Evolutionary conservation across 2,797 vertebrate genomes (phyloP), one percentile per base, ranked within the genome.

Genomic region (Cynopterus sphinx): DNA sequence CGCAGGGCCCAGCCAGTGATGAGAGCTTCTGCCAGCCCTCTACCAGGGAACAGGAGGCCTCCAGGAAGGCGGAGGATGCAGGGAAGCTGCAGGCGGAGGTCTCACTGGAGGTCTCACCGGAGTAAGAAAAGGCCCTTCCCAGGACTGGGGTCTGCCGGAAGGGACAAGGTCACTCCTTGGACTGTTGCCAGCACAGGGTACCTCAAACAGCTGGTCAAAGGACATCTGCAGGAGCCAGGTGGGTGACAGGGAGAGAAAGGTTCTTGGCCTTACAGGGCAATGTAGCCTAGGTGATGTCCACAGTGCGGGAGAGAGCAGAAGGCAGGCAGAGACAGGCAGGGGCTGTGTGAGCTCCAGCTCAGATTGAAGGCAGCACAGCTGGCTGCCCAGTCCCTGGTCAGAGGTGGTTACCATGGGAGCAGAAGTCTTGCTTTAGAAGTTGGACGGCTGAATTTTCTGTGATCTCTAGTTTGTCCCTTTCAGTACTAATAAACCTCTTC

Each of bases 401-500:
- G 43, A 49, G n/a, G 8, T 28, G n/a, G 10, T 13, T 13, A 28
- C 68, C 39, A 36, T 11, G 36, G 70, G 26, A 78, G 31, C 41
- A 43, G 21, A 39, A 26, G 31, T 22, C 46, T 49, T 63, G 36
- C 49, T 65, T 83, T 70, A 46, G 74, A 75, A 79, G 46, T 6
- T 7, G 28, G 31, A 87, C 39, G 55, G 51, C 51, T n/a, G 13
- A 8, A 17, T 79, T 65, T 71, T 41, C 75, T 61, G 22, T 22
- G 2, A 68, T 70, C 65, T 79, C 39, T 7, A 19, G 6, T 16
- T 31, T 63, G 46, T 21, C 17, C 55, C 36, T 82, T 68, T 28
- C 26, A 31, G 24, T 74, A 53, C 43, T 43, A 91, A 73, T 84
- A 83, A 90, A 96, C 12, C 26, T 55, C 16, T 61, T 82, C 79